These are phyloP conservation scores for Strongylocentrotus purpuratus DNA, from an alignment of 35 echinoderm and acorn worm species.

Conservation along the genomic window DNA sequence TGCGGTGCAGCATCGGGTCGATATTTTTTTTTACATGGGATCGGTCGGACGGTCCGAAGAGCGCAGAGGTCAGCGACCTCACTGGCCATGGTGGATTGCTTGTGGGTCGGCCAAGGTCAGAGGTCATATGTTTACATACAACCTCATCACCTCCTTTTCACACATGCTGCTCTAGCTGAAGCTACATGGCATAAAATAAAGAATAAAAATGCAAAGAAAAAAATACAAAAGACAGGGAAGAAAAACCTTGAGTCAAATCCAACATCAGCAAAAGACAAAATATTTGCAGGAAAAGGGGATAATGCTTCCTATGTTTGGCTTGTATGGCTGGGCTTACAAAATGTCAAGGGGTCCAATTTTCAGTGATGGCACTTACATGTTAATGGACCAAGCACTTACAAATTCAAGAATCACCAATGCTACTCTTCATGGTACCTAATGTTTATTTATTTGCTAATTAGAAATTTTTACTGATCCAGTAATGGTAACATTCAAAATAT, in stretches of 20 bases:
- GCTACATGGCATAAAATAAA: constrained; percentile 42
- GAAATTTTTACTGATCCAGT: too few relatives aligned
- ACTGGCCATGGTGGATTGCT: constrained; percentile 18
- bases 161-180: constrained; percentile 22
- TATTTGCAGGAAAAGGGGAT: background rate
- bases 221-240: constrained; percentile 26
- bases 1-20: constrained; percentile 30
- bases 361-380: too few relatives aligned
- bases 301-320: background rate
- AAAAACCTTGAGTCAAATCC: constrained; percentile 37
- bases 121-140: constrained; percentile 20
- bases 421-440: too few relatives aligned
- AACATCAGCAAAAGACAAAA: background rate
- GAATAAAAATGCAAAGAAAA: constrained; percentile 39
- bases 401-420: too few relatives aligned
- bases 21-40: constrained; percentile 17
- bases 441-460: too few relatives aligned
- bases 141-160: constrained; percentile 27
- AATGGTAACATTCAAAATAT: too few relatives aligned
- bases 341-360: too few relatives aligned
- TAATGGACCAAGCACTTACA: too few relatives aligned
- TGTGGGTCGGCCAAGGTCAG: constrained; percentile 15
- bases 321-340: too few relatives aligned
- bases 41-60: background rate
- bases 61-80: constrained; percentile 16